Evolutionary conservation across 2,888 invertebrate species (phyloP), one percentile per base, ranked within the genome.

Genomic region (Andrena bicolor): DNA sequence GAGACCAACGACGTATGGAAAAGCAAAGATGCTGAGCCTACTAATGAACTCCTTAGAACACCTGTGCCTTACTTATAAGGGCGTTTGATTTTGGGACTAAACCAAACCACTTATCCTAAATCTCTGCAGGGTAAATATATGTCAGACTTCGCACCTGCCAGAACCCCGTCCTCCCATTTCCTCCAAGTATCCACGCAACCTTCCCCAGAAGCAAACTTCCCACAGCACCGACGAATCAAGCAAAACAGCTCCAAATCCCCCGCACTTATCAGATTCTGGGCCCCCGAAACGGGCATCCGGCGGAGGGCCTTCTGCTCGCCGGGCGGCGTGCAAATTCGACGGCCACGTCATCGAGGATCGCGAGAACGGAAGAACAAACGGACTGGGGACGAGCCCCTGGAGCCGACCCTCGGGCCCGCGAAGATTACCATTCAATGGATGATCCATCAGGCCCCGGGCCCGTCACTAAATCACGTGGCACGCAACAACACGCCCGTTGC

Each of bases 381-480:
- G 23, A 32, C 10, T 2, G 56, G 48, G 56, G 49, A 84, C 68
- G 79, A 70, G 71, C 28, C 78, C 80, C 68, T 10, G 76, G n/a
- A 69, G 64, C 75, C 56, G 71, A 78, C 70, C 75, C 87, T 76
- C 76, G 75, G 80, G 80, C 82, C 70, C 70, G 70, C 65, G 75
- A 70, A 86, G 87, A 91, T 91, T 91, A 91, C 88, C 90, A 91
- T 91, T 91, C 88, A 91, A 91, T 91, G 86, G 90, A 89, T 88
- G 88, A 91, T 91, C 90, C 89, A 89, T 88, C 90, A 88, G 83
- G 79, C 80, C 87, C 68, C 65, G 79, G 77, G 84, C 78, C 82
- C 87, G 83, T 89, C 85, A 76, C 85, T 90, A 88, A 90, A 90
- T 90, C 88, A 90, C 86, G 84, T 76, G 73, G 81, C 75, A 72